Percentiles rank a stretch among this genome's conserved stretches.
These are phyloP conservation scores for Zosterops borbonicus DNA, from an alignment of 2,113 vertebrate genomes.

Conservation along the genomic window DNA sequence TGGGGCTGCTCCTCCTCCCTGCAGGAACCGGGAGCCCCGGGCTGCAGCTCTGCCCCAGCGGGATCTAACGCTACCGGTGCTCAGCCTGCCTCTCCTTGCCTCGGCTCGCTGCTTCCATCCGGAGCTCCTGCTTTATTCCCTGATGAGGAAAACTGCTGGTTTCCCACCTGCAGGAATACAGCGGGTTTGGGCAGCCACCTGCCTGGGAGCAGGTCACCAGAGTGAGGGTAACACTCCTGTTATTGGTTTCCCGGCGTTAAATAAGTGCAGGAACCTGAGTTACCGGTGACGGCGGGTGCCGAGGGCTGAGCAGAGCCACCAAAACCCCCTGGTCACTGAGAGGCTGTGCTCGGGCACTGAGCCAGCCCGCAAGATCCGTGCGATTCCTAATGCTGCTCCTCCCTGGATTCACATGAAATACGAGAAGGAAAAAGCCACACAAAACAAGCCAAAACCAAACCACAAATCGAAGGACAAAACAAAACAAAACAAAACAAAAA, in stretches of 20 bases:
- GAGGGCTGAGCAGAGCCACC: neutral
- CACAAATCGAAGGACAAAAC: accelerated
- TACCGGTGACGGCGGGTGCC: neutral
- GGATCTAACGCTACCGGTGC: neutral
- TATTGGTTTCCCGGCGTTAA: neutral
- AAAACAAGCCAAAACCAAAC: neutral
- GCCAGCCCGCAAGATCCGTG: neutral
- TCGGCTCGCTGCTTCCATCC: neutral
- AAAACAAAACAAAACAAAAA: too few relatives aligned
- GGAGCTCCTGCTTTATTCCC: neutral
- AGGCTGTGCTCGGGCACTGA: neutral
- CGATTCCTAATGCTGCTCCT: neutral
- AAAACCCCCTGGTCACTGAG: neutral
- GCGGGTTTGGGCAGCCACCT: neutral
- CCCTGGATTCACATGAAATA: neutral
- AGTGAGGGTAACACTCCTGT: neutral
- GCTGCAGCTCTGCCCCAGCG: accelerated
- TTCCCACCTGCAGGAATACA: neutral
- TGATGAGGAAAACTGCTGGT: neutral
- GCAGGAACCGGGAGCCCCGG: neutral
- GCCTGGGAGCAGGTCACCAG: neutral
- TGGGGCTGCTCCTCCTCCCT: neutral
- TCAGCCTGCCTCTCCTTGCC: neutral
- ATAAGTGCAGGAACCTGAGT: neutral
- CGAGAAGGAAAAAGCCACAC: neutral